These are phyloP conservation scores for Syritta pipiens DNA, from an alignment of 2,888 invertebrate genomes.

Conservation along the genomic window DNA sequence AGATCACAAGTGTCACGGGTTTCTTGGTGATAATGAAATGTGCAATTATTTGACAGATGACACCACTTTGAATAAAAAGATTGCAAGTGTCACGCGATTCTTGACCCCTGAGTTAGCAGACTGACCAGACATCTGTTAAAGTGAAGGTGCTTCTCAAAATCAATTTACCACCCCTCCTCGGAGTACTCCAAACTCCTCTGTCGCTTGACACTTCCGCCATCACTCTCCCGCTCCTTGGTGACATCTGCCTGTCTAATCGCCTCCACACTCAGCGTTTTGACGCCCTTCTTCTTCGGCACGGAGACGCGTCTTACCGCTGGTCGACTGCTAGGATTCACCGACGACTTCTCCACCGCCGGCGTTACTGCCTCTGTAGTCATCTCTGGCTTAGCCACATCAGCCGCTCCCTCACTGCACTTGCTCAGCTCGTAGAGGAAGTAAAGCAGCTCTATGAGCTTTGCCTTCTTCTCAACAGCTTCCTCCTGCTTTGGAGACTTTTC, in stretches of 20 bases:
- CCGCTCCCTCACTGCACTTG: slow-evolving; percentile 19
- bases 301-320: slow-evolving; percentile 3
- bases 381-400: too few relatives aligned
- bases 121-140: too few relatives aligned
- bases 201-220: neutral
- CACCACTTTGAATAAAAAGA: neutral
- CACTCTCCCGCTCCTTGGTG: neutral
- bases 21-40: too few relatives aligned
- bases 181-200: neutral
- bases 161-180: slow-evolving; percentile 19
- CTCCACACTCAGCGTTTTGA: slow-evolving; percentile 11
- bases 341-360: too few relatives aligned
- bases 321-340: too few relatives aligned
- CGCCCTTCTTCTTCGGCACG: slow-evolving; percentile 29
- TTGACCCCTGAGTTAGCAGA: too few relatives aligned
- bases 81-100: too few relatives aligned
- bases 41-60: neutral
- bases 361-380: too few relatives aligned
- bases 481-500: neutral
- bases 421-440: slow-evolving; percentile 73
- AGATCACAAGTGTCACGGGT: too few relatives aligned
- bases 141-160: too few relatives aligned
- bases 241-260: neutral
- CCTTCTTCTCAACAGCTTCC: slow-evolving; percentile 52
- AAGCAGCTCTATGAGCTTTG: slow-evolving; percentile 73